Evolutionary conservation across 2,888 invertebrate genomes (phyloP), one percentile per base, ranked within the genome.

Genomic region (Xiphydria camelus): DNA sequence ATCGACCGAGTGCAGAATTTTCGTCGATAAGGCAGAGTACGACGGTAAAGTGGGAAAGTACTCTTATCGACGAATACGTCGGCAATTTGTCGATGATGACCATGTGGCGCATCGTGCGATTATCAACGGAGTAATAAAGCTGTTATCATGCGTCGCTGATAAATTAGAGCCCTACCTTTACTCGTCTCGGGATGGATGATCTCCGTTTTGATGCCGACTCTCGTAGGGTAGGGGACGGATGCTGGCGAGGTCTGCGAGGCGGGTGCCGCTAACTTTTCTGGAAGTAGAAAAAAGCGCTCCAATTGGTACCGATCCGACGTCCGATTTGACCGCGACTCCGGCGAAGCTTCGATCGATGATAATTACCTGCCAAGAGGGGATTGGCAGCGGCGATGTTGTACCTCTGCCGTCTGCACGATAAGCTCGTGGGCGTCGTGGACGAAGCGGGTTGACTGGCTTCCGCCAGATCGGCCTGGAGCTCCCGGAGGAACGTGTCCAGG

Each of bases 371-470:
- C 51, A 93, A 80, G 56, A 93, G 77, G 10, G 93, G 93, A 77
- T 93, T 93, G 34, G 90, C 88, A 7, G 91, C 91, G 19, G 89
- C 89, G 54, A 92, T 90, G 58, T 89, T 89, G 72, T 86, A 88
- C 70, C 87, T 78, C 61, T 83, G 83, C 64, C 81, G 80, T 64
- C 80, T 80, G 51, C 79, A 80, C 68, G 44, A 78, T 76, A 41
- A 77, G 73, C 48, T 72, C 76, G 59, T 76, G 77, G 71, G 78
- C 75, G 73, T 79, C 72, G 63, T 81, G 74, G 70, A 76, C 71
- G 57, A 81, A 76, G 68, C 82, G 75, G 45, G 80, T 77, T 72
- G 73, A 56, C 64, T 75, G 45, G 73, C 68, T 45, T 70, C 75
- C 18, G 64, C 72, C 47, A 70, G 50, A 51, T 73, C 76, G 34